A percentile compares a stretch with the other conserved stretches of the same genome.
Conservation (phyloP, 2,888 invertebrate genomes). For the Caradrina kadenii region DNA sequence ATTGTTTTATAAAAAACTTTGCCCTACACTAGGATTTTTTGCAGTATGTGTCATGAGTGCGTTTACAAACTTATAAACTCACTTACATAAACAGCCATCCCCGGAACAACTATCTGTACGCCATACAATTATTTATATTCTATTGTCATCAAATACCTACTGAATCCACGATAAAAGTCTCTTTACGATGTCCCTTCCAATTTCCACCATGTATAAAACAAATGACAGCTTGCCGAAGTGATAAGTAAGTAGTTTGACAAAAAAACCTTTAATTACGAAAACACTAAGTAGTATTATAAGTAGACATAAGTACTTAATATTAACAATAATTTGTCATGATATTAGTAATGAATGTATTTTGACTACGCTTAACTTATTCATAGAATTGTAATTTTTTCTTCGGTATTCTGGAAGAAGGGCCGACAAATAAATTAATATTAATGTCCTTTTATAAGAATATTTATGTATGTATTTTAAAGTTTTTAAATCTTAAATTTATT, state of each 20-base stretch:
- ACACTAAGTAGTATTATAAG: neutral
- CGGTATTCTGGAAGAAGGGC: neutral
- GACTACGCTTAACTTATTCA: conserved; percentile 36
- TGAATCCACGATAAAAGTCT: too few species aligned
- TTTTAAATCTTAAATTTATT: conserved; percentile 3
- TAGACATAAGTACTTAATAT: conserved; percentile 42
- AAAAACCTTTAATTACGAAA: neutral
- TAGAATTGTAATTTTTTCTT: conserved; percentile 7
- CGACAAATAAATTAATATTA: neutral
- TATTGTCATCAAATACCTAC: too few species aligned
- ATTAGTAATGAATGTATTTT: conserved; percentile 33
- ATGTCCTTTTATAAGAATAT: too few species aligned
- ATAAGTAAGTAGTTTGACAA: conserved; percentile 6
- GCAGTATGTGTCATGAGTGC: too few species aligned
- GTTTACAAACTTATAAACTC: too few species aligned
- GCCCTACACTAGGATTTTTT: too few species aligned
- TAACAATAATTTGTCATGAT: conserved; percentile 12
- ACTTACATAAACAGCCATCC: too few species aligned
- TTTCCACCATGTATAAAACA: neutral
- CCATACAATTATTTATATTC: too few species aligned
- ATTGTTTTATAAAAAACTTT: too few species aligned
- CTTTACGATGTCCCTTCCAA: neutral
- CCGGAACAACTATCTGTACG: too few species aligned
- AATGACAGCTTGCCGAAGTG: conserved; percentile 1
- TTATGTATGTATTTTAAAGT: neutral